Evolutionary conservation across 2,113 vertebrate genomes (phyloP), one percentile per base, ranked within the genome.

Genomic region (Oreochromis spilurus): DNA sequence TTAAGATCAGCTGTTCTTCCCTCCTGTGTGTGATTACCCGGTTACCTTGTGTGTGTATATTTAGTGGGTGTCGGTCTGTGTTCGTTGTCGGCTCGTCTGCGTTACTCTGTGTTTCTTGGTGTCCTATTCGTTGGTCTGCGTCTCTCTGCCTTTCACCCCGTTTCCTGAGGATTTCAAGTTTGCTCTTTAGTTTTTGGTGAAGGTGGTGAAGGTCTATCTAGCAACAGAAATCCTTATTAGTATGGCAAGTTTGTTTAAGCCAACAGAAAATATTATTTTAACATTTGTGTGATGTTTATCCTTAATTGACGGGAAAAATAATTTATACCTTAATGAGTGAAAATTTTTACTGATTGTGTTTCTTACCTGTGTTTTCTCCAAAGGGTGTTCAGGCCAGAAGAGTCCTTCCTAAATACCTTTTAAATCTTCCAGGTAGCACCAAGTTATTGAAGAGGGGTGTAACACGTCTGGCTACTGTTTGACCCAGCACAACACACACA

Each of bases 221-320:
- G 57, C 14, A 60, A 31, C 26, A 60, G 26, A 31, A 60, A 60
- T 31, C 26, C 14, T 17, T 4, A 31, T 9, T 31, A 4, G 55
- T 16, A 0, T 58, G 26, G 24, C 29, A 58, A 31, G 55, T 58
- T 58, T 9, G 55, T 58, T 58, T 58, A 9, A 31, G 26, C 26
- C 7, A 31, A 29, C 55, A 31, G 26, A 58, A 31, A 60, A 60
- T 5, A 60, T 60, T 2, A 60, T 60, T 60, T 2, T 60, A 60
- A 60, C 57, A 60, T 31, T 60, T 60, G 26, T 17, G 3, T 60
- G 57, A 60, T 31, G 26, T 31, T 60, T 60, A 17, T 0, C 26
- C 2, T 31, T 60, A 31, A 60, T 0, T 17, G 57, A 26, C 57
- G 31, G 57, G 5, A 60, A 60, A 17, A 60, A 60, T 8, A 0